A percentile compares a stretch with the other conserved stretches of the same genome.
Evolutionary conservation across 1,140 invertebrate genomes (phyloP).

Genomic region (Olivierus martensii): DNA sequence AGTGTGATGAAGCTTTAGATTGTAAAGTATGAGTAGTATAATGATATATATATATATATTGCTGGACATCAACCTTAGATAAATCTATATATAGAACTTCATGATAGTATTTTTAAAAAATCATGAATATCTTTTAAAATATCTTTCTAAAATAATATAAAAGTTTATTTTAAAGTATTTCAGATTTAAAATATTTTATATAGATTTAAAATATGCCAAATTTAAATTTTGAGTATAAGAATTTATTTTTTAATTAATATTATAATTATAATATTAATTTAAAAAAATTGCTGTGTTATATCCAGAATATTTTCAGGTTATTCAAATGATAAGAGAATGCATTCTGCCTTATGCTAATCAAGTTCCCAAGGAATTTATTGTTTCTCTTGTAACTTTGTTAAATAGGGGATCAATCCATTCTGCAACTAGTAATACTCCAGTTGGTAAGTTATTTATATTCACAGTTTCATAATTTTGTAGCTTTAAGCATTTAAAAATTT

Average conservation of each 20-base stretch:
- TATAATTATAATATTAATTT: background rate
- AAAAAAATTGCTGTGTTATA: background rate
- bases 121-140: too few relatives aligned
- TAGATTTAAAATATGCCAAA: background rate
- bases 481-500: too few relatives aligned
- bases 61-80: background rate
- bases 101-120: too few relatives aligned
- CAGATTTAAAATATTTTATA: too few relatives aligned
- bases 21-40: conserved; percentile 37
- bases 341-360: conserved; percentile 63
- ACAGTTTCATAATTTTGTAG: too few relatives aligned
- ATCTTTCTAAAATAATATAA: background rate
- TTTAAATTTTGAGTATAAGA: background rate
- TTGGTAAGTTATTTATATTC: too few relatives aligned
- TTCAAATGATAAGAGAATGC: conserved; percentile 69
- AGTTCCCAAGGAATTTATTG: conserved; percentile 72
- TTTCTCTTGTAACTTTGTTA: conserved; percentile 72
- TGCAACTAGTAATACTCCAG: conserved; percentile 37
- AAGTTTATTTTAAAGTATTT: background rate
- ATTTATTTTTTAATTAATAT: background rate
- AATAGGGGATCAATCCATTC: conserved; percentile 90
- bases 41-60: too few relatives aligned
- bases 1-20: conserved; percentile 67
- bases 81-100: conserved; percentile 8
- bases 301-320: conserved; percentile 42